Evolutionary conservation across 2,888 invertebrate genomes (phyloP).

Genomic region (Thera britannica): DNA sequence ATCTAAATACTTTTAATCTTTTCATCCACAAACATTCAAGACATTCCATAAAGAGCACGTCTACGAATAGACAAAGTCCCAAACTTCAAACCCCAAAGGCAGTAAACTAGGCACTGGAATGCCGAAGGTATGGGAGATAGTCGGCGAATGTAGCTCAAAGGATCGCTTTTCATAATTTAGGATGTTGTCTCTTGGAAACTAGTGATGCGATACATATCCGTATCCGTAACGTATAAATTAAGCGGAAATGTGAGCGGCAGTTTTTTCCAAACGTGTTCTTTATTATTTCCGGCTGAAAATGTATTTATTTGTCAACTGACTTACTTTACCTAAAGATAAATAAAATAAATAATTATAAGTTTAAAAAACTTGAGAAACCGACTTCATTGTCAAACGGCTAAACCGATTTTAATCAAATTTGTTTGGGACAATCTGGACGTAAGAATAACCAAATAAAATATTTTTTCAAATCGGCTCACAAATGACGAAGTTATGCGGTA

Average conservation of each 20-base stretch:
- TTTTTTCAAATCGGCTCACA: no score
- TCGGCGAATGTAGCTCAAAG: conserved; percentile 8
- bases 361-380: no score
- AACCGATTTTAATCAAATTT: no score
- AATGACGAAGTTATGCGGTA: no score
- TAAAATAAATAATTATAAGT: no score
- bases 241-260: no score
- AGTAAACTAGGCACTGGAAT: conserved; percentile 8
- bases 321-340: background rate
- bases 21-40: background rate
- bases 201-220: conserved; percentile 1
- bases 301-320: background rate
- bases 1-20: no score
- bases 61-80: background rate
- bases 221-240: background rate
- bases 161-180: conserved; percentile 29
- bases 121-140: conserved; percentile 15
- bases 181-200: conserved; percentile 15
- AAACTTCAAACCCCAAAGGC: conserved; percentile 3
- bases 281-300: background rate
- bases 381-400: no score
- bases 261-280: background rate
- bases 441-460: no score
- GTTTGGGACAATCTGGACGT: no score
- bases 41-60: background rate